phyloP scores from a whole-genome alignment of 2,888 invertebrate species.

The Thecocarcelia acutangulata region DNA sequence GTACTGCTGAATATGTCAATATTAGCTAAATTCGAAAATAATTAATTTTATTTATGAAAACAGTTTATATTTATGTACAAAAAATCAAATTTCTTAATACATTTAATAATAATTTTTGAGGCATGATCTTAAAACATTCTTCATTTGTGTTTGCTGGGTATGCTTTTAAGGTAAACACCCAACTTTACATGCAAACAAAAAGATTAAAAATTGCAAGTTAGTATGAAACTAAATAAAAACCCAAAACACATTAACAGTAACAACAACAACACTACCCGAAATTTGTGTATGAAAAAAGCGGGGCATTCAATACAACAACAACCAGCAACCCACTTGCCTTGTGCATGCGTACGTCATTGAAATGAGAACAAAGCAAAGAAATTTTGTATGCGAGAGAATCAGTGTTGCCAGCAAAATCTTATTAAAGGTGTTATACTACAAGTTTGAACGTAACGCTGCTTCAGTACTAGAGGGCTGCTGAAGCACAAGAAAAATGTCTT shows the following conservation, averaged over 20 bases:
- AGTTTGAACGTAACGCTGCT: too few relatives aligned
- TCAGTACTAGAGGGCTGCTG: too few relatives aligned
- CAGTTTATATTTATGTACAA: too few relatives aligned
- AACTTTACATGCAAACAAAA: conserved; percentile 24
- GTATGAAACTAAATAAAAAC: conserved; percentile 35
- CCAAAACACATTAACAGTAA: conserved; percentile 12
- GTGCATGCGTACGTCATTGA: conserved; percentile 63
- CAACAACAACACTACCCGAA: conserved; percentile 9
- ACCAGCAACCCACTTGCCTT: conserved; percentile 61
- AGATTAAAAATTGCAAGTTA: conserved; percentile 63
- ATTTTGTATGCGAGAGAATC: conserved; percentile 29
- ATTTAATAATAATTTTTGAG: too few relatives aligned
- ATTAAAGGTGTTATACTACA: too few relatives aligned
- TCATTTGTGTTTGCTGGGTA: not conserved
- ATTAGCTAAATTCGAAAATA: too few relatives aligned
- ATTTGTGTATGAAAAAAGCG: conserved; percentile 16
- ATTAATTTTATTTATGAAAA: too few relatives aligned
- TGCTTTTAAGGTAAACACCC: conserved; percentile 23
- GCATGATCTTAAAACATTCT: not conserved
- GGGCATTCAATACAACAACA: conserved; percentile 32
- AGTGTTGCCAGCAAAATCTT: not conserved
- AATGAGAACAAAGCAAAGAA: conserved; percentile 33
- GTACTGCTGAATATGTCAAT: too few relatives aligned
- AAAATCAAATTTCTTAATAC: too few relatives aligned
- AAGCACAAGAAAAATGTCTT: too few relatives aligned